Conservation (phyloP, 2,888 invertebrate genomes). For the Chalcis sispes region DNA sequence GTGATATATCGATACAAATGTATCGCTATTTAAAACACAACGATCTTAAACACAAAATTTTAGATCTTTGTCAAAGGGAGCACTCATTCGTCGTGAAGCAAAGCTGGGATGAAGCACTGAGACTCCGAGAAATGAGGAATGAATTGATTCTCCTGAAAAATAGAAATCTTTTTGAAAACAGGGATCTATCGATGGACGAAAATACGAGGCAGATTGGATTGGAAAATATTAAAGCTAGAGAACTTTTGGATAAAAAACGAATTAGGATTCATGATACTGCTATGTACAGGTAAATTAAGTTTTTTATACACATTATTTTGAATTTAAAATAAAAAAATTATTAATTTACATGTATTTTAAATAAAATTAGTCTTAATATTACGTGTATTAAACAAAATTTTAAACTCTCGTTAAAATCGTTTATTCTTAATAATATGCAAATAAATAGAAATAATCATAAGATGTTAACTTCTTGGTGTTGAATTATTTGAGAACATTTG, state of each 20-base stretch:
- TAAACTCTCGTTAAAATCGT: no score
- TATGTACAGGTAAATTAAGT: slow-evolving; percentile 41
- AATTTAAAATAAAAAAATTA: no score
- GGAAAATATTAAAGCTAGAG: slow-evolving; percentile 63
- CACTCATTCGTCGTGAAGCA: slow-evolving; percentile 66
- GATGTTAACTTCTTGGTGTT: no score
- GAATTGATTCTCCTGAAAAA: slow-evolving; percentile 68
- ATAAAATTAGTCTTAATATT: no score
- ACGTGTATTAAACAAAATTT: no score
- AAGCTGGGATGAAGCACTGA: slow-evolving; percentile 70
- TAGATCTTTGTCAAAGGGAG: slow-evolving; percentile 67
- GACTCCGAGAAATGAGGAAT: slow-evolving; percentile 71
- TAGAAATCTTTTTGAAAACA: slow-evolving; percentile 66
- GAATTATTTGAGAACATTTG: slow-evolving; percentile 10
- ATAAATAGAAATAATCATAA: no score
- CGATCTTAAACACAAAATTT: slow-evolving; percentile 67
- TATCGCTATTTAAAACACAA: slow-evolving; percentile 68
- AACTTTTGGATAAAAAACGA: slow-evolving; percentile 60
- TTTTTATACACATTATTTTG: no score
- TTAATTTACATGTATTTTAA: no score
- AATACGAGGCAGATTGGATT: slow-evolving; percentile 62
- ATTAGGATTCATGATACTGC: slow-evolving; percentile 14
- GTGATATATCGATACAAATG: slow-evolving; percentile 62
- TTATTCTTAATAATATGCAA: no score
- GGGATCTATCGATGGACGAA: slow-evolving; percentile 65